Percentiles rank a stretch among this genome's conserved stretches.
phyloP scores from a whole-genome alignment of 64 coral and sea anemone species.

The Porites lutea region DNA sequence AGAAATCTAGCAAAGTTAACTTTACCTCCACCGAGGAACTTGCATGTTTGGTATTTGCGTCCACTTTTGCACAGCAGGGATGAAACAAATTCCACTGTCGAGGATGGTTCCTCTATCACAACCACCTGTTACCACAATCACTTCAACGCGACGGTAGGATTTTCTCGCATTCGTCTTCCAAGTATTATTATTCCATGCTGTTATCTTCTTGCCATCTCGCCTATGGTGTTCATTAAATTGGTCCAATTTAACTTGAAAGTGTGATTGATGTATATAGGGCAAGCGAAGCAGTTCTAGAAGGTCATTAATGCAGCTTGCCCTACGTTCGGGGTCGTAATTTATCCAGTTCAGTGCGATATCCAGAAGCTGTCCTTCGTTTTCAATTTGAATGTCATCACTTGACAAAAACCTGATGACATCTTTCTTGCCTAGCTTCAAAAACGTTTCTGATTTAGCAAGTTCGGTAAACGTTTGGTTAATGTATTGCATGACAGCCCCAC shows the following conservation, averaged over 20 bases:
- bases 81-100: constrained; percentile 67
- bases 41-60: constrained; percentile 53
- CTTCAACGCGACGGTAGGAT: constrained; percentile 73
- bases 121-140: constrained; percentile 79
- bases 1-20: not conserved
- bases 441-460: constrained; percentile 70
- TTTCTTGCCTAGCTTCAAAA: constrained; percentile 47
- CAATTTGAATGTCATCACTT: constrained; percentile 80
- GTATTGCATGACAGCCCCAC: constrained; percentile 54
- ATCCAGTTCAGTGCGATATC: constrained; percentile 74
- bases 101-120: constrained; percentile 57
- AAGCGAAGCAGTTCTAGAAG: constrained; percentile 73
- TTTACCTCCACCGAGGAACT: constrained; percentile 84
- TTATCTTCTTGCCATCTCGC: not conserved
- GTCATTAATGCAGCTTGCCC: constrained; percentile 37
- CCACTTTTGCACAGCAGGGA: constrained; percentile 78
- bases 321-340: constrained; percentile 50
- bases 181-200: not conserved
- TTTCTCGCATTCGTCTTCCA: constrained; percentile 48
- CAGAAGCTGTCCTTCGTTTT: constrained; percentile 74
- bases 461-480: constrained; percentile 58
- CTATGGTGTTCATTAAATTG: not conserved
- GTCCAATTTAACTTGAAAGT: not conserved
- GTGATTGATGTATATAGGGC: constrained; percentile 57
- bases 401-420: constrained; percentile 68